Percentiles rank a stretch among this genome's conserved stretches.
Evolutionary conservation across 2,888 invertebrate species (phyloP).

Genomic region (Nebria salina): DNA sequence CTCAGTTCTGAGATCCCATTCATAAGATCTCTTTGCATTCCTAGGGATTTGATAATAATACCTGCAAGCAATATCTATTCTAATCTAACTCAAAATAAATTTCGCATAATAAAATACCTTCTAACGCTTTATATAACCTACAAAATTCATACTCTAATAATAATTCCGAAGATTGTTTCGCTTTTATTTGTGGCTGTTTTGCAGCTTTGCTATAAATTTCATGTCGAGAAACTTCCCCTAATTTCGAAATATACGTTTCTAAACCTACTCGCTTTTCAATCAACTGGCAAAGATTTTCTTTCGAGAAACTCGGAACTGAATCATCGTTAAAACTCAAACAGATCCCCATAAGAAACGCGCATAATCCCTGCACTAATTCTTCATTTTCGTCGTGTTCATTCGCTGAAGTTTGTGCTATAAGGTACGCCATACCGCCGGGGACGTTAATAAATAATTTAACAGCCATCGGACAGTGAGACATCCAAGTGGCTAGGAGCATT

Average conservation of each 20-base stretch:
- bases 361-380: conserved; percentile 75
- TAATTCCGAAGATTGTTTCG: conserved; percentile 79
- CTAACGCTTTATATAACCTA: conserved; percentile 84
- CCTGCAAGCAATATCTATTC: conserved; percentile 56
- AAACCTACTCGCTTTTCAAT: conserved; percentile 90
- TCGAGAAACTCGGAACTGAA: conserved; percentile 77
- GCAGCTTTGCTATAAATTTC: conserved; percentile 92
- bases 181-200: conserved; percentile 91
- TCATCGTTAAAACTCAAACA: conserved; percentile 92
- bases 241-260: conserved; percentile 86
- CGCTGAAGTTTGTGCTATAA: conserved; percentile 82
- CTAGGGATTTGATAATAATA: conserved; percentile 65
- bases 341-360: conserved; percentile 90
- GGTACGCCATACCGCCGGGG: conserved; percentile 83
- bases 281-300: conserved; percentile 82
- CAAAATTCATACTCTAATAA: conserved; percentile 96
- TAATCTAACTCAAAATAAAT: conserved; percentile 15
- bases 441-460: conserved; percentile 84
- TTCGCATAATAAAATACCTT: conserved; percentile 63
- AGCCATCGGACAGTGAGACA: conserved; percentile 82
- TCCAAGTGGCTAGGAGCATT: conserved; percentile 91
- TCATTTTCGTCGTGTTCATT: conserved; percentile 93
- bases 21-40: conserved; percentile 63
- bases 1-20: conserved; percentile 65
- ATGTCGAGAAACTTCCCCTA: conserved; percentile 86